phyloP scores from a whole-genome alignment of 2,888 invertebrate species.

The Nineta flava region DNA sequence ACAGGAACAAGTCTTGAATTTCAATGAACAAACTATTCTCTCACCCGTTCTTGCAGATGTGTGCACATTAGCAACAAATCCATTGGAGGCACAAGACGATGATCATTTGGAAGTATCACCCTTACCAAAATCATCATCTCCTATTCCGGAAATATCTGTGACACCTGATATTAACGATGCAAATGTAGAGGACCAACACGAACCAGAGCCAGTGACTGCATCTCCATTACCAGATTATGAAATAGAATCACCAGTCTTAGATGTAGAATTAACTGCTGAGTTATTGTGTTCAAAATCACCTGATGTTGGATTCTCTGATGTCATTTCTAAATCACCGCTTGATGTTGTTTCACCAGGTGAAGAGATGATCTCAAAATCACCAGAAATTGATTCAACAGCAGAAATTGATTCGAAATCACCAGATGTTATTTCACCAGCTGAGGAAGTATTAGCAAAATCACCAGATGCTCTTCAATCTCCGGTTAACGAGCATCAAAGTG shows the following conservation, averaged over 20 bases:
- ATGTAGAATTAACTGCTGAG: neutral
- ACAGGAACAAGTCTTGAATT: neutral
- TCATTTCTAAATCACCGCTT: neutral
- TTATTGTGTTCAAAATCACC: neutral
- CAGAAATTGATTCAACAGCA: too few species aligned
- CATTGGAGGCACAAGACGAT: conserved; percentile 9
- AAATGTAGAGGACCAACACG: conserved; percentile 20
- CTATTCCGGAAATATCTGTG: too few species aligned
- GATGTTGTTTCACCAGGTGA: conserved; percentile 8
- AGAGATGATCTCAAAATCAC: conserved; percentile 4
- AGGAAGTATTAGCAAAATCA: neutral
- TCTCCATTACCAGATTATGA: neutral
- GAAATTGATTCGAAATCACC: conserved; percentile 2
- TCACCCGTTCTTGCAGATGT: neutral
- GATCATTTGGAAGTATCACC: too few species aligned
- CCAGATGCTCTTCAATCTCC: neutral
- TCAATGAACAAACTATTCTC: neutral
- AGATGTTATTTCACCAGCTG: conserved; percentile 5
- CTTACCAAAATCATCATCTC: too few species aligned
- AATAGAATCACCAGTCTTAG: neutral
- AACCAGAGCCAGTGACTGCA: conserved; percentile 8
- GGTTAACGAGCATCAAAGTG: neutral
- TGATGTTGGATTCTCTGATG: too few species aligned
- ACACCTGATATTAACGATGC: too few species aligned
- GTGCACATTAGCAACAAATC: neutral